These are phyloP conservation scores for Drosophila varians DNA, from an alignment of 1,140 invertebrate species.

Conservation along the genomic window DNA sequence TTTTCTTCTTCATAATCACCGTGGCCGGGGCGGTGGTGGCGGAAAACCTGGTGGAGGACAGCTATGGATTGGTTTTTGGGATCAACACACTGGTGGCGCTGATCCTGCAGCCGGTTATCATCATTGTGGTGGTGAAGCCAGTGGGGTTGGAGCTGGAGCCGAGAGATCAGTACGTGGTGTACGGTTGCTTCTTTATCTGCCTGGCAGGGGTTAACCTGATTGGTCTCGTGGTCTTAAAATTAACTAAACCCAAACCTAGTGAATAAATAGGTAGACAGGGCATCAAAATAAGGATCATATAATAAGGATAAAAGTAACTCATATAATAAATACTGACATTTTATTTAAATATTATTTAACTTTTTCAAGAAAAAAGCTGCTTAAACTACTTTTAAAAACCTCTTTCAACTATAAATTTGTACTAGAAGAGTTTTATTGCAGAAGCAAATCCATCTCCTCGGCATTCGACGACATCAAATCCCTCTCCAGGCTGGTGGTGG, in stretches of 20 bases:
- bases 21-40: conserved; percentile 95
- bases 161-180: conserved; percentile 84
- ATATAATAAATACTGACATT: not conserved
- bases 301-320: too few species aligned
- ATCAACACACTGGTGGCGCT: conserved; percentile 93
- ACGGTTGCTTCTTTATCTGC: conserved; percentile 77
- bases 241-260: not conserved
- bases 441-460: conserved; percentile 70
- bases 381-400: not conserved
- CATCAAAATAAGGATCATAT: too few species aligned
- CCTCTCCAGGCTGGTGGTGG: conserved; percentile 58
- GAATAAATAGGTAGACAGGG: too few species aligned
- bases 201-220: conserved; percentile 15
- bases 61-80: conserved; percentile 95
- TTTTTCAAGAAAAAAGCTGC: not conserved
- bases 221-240: not conserved
- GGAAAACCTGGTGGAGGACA: conserved; percentile 90
- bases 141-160: conserved; percentile 81
- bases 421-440: conserved; percentile 60
- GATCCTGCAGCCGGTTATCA: conserved; percentile 90
- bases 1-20: conserved; percentile 93
- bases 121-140: conserved; percentile 87
- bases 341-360: not conserved
- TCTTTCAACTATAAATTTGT: conserved; percentile 11
- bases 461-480: conserved; percentile 76